Evolutionary conservation across 2,888 invertebrate genomes (phyloP).

Genomic region (Druceiella hillmani): DNA sequence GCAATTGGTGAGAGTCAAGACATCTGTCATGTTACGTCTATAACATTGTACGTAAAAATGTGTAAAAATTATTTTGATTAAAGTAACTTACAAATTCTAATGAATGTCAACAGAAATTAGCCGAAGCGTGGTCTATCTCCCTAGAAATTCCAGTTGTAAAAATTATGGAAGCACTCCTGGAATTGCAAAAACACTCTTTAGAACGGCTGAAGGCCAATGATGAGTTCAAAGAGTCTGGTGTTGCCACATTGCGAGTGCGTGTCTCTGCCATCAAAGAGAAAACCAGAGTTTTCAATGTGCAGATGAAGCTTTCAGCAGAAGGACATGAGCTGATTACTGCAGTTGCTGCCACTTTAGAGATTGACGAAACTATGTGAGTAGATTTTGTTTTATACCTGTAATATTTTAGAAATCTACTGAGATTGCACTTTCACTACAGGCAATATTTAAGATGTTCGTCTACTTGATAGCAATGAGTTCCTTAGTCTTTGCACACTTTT

Average conservation of each 20-base stretch:
- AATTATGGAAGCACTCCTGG: slow-evolving; percentile 52
- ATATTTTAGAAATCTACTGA: slow-evolving; percentile 5
- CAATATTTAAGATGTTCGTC: too few relatives aligned
- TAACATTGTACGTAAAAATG: too few relatives aligned
- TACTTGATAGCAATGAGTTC: too few relatives aligned
- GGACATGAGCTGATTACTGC: slow-evolving; percentile 52
- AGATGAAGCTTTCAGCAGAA: slow-evolving; percentile 47
- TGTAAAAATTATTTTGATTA: too few relatives aligned
- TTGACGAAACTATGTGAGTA: too few relatives aligned
- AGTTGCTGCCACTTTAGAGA: slow-evolving; percentile 48
- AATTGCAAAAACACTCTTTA: slow-evolving; percentile 63
- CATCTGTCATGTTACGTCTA: too few relatives aligned
- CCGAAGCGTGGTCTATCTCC: slow-evolving; percentile 50
- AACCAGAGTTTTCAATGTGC: slow-evolving; percentile 46
- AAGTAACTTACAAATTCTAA: too few relatives aligned
- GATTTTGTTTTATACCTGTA: too few relatives aligned
- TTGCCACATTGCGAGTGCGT: slow-evolving; percentile 68
- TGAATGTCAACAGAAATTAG: slow-evolving; percentile 56
- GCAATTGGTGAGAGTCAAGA: too few relatives aligned
- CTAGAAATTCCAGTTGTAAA: slow-evolving; percentile 48
- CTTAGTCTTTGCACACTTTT: too few relatives aligned
- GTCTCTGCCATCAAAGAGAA: slow-evolving; percentile 51
- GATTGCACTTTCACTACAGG: too few relatives aligned
- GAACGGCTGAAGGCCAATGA: slow-evolving; percentile 66
- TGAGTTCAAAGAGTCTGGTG: slow-evolving; percentile 62